phyloP scores from a whole-genome alignment of 2,797 vertebrate genomes.

The Amblyopsis hoosieri region DNA sequence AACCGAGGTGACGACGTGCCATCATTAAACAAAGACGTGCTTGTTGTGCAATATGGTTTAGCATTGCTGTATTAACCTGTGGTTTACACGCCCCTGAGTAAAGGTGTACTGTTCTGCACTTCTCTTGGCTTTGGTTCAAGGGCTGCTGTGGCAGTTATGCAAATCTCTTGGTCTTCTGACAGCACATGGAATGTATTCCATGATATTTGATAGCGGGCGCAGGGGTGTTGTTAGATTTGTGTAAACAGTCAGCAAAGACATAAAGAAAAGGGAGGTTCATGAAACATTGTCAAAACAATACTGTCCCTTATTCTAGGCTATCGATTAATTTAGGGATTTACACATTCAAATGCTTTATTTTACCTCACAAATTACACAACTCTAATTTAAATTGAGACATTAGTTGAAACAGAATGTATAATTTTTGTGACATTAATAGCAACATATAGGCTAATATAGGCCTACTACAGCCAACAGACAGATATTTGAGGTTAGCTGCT shows the following conservation, averaged over 20 bases:
- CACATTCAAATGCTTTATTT: no score
- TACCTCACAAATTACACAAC: no score
- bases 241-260: slow-evolving; percentile 25
- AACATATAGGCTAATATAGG: not conserved
- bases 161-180: slow-evolving; percentile 58
- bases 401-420: no score
- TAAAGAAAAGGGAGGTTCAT: not conserved
- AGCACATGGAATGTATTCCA: slow-evolving; percentile 47
- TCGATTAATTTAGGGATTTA: no score
- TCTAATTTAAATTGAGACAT: no score
- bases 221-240: slow-evolving; percentile 1
- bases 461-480: slow-evolving; percentile 8
- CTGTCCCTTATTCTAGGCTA: not conserved
- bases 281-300: not conserved
- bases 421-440: no score
- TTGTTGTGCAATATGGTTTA: slow-evolving; percentile 51
- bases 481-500: slow-evolving; percentile 43
- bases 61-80: slow-evolving; percentile 27
- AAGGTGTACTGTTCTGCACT: slow-evolving; percentile 33
- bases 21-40: slow-evolving; percentile 29
- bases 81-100: slow-evolving; percentile 22
- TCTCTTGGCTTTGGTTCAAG: slow-evolving; percentile 48
- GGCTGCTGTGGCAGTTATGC: slow-evolving; percentile 74
- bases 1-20: slow-evolving; percentile 33
- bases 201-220: slow-evolving; percentile 20